phyloP scores from a whole-genome alignment of 2,113 vertebrate genomes.

The Pedionomus torquatus region DNA sequence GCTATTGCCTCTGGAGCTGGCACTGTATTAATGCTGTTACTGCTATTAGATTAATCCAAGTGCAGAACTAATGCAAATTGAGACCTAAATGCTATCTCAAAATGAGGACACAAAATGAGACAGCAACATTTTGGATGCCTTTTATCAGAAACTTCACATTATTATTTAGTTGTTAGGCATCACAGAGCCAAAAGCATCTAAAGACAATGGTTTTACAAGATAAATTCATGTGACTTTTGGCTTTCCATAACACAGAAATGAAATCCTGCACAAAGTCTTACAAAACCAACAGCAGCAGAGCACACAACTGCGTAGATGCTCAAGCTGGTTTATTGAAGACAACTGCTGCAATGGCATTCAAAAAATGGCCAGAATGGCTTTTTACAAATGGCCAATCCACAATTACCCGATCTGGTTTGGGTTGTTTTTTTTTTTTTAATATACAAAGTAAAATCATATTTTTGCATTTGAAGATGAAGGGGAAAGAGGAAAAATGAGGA shows the following conservation, averaged over 20 bases:
- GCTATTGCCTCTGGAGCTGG: background rate
- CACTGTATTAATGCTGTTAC: background rate
- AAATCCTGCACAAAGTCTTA: background rate
- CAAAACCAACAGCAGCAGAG: background rate
- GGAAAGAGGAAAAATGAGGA: background rate
- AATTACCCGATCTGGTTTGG: background rate
- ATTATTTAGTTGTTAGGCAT: background rate
- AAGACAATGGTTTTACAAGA: background rate
- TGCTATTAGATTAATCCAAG: constrained; percentile 35
- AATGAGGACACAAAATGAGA: constrained; percentile 15
- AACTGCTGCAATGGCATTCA: rapidly evolving
- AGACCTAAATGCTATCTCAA: constrained; percentile 31
- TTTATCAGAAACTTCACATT: background rate
- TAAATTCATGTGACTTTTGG: background rate
- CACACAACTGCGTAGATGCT: background rate
- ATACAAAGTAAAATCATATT: background rate
- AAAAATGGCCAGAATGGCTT: background rate
- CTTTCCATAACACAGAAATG: background rate
- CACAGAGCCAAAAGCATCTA: background rate
- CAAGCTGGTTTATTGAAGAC: background rate
- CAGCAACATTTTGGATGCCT: background rate
- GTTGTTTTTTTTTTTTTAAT: background rate
- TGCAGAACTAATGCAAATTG: constrained; percentile 29
- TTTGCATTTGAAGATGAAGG: background rate
- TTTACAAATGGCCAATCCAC: background rate